Conservation (phyloP, 1,140 invertebrate genomes). For the Oedothorax gibbosus region DNA sequence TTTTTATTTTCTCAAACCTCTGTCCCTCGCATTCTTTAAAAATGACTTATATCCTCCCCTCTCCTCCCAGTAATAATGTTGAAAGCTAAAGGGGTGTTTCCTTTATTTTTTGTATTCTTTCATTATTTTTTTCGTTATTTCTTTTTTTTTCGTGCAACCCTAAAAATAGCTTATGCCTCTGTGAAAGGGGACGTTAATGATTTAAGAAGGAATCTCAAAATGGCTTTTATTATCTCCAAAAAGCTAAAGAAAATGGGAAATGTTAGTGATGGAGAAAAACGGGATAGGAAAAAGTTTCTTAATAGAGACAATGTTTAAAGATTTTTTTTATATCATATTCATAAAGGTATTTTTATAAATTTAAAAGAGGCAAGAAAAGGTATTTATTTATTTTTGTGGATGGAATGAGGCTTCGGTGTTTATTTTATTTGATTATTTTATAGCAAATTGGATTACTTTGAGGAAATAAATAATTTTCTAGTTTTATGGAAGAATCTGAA, state of each 20-base stretch:
- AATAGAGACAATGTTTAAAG: too few species aligned
- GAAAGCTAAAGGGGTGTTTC: neutral
- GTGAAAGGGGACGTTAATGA: conserved; percentile 31
- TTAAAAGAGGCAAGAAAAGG: too few species aligned
- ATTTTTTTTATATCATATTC: too few species aligned
- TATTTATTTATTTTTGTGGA: too few species aligned
- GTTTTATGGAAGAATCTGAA: too few species aligned
- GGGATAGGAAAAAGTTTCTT: too few species aligned
- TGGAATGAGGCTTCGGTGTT: too few species aligned
- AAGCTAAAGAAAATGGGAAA: neutral
- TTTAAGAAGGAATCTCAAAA: conserved; percentile 25
- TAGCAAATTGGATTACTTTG: too few species aligned
- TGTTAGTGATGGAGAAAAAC: conserved; percentile 3
- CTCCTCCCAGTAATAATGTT: conserved; percentile 6
- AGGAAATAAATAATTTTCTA: too few species aligned
- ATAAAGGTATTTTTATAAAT: too few species aligned
- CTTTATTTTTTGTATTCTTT: conserved; percentile 14
- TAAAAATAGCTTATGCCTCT: conserved; percentile 10
- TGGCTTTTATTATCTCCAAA: conserved; percentile 10
- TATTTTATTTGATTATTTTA: too few species aligned
- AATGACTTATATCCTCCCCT: neutral
- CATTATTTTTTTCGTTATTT: conserved; percentile 9
- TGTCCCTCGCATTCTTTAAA: neutral
- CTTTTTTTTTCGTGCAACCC: neutral
- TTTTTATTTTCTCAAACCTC: conserved; percentile 2